Evolutionary conservation across 2,888 invertebrate genomes (phyloP).

Genomic region (Pterostichus madidus): DNA sequence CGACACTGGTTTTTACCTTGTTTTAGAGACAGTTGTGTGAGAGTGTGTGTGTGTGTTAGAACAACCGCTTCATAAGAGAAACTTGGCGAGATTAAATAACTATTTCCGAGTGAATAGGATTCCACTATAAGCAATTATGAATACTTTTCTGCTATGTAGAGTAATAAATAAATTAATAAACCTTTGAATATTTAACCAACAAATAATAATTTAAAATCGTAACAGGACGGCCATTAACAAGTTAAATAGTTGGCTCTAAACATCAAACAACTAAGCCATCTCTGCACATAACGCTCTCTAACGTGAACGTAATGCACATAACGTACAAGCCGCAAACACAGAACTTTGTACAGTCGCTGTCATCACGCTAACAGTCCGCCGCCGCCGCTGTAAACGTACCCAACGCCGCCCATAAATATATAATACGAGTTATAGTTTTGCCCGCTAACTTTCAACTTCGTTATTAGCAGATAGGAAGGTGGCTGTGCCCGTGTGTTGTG

Average conservation of each 20-base stretch:
- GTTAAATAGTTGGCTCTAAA: neutral
- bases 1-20: too few relatives aligned
- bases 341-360: slow-evolving; percentile 41
- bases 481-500: slow-evolving; percentile 33
- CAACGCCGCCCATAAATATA: slow-evolving; percentile 58
- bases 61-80: too few relatives aligned
- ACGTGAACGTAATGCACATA: slow-evolving; percentile 36
- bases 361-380: neutral
- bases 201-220: neutral
- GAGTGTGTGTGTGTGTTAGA: too few relatives aligned
- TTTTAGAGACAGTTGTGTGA: too few relatives aligned
- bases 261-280: too few relatives aligned
- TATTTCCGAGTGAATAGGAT: too few relatives aligned
- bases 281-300: too few relatives aligned
- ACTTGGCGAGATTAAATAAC: too few relatives aligned
- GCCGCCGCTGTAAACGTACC: slow-evolving; percentile 16
- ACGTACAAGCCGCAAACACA: slow-evolving; percentile 51
- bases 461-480: slow-evolving; percentile 40
- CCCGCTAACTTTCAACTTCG: slow-evolving; percentile 52
- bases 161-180: neutral
- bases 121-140: too few relatives aligned
- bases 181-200: neutral
- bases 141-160: too few relatives aligned
- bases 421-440: slow-evolving; percentile 64
- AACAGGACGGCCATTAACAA: neutral